Evolutionary conservation across 2,888 invertebrate species (phyloP), one percentile per base, ranked within the genome.

Genomic region (Epinotia ramella): DNA sequence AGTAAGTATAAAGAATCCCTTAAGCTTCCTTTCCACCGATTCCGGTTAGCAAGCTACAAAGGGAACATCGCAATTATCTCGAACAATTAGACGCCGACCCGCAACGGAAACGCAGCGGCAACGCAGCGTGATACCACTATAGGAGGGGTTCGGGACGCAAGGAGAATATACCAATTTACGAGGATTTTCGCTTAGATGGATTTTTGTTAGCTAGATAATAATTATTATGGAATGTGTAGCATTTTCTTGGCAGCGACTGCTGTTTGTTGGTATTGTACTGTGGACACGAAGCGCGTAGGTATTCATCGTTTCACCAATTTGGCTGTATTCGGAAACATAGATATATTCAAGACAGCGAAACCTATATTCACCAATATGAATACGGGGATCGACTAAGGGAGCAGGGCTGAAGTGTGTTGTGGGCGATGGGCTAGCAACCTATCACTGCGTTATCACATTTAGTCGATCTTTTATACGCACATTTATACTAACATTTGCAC

Each of bases 51-150:
- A 56, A 60, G 64, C 64, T 20, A 28, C 28, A 57, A 28, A 20
- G 33, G 40, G 20, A 40, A 65, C 59, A 33, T 79, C 79, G 83
- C 82, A 85, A 88, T 89, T 86, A 88, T 83, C 83, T 78, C 84
- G 83, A 84, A 83, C 86, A 88, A 88, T 89, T 88, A 89, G 84
- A 83, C 82, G 77, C 81, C 77, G 75, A 73, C 79, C 73, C 80
- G 79, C 79, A 72, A 76, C 79, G 81, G 78, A 76, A 71, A 73
- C 77, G 78, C 79, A 63, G 67, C 78, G 80, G 66, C 11, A 49
- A 73, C 60, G 66, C 60, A 73, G 73, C 60, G 49, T 20, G 53
- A 63, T 62, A 16, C 33, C 40, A 56, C 33, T 63, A 18, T 18
- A 16, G 44, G 59, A 28, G 6, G 18, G 28, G 5, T 68, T 20